phyloP scores from a whole-genome alignment of 2,888 invertebrate species.

The Epirrhoe tristata region DNA sequence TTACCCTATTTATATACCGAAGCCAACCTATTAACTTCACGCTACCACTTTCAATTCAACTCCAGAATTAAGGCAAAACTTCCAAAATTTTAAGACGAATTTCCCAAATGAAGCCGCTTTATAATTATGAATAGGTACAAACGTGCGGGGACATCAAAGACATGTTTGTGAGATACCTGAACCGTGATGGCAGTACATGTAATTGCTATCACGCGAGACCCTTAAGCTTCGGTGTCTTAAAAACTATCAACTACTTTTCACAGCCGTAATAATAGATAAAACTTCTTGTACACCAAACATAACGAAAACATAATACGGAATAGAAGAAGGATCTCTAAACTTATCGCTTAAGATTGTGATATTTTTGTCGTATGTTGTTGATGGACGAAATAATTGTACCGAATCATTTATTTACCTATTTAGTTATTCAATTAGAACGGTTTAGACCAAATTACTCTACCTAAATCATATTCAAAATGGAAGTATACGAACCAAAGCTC shows the following conservation, averaged over 20 bases:
- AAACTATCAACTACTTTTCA: neutral
- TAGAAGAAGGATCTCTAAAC: too few species aligned
- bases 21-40: neutral
- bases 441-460: too few species aligned
- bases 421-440: too few species aligned
- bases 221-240: conserved; percentile 7
- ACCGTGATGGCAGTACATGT: conserved; percentile 45
- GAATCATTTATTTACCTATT: too few species aligned
- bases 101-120: conserved; percentile 15
- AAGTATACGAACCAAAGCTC: too few species aligned
- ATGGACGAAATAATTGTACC: too few species aligned
- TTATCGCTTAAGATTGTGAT: too few species aligned
- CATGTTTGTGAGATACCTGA: conserved; percentile 47
- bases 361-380: too few species aligned
- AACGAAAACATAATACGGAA: too few species aligned
- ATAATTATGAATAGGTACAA: conserved; percentile 25
- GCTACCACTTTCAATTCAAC: neutral
- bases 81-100: conserved; percentile 17
- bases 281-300: too few species aligned
- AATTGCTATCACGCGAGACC: conserved; percentile 51
- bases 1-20: neutral
- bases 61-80: conserved; percentile 1
- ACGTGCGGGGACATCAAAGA: conserved; percentile 45
- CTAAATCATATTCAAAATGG: too few species aligned
- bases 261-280: neutral